Base-by-base conservation (phyloP, 2,888 invertebrate genomes). In the Entomobrya multifasciata region DNA sequence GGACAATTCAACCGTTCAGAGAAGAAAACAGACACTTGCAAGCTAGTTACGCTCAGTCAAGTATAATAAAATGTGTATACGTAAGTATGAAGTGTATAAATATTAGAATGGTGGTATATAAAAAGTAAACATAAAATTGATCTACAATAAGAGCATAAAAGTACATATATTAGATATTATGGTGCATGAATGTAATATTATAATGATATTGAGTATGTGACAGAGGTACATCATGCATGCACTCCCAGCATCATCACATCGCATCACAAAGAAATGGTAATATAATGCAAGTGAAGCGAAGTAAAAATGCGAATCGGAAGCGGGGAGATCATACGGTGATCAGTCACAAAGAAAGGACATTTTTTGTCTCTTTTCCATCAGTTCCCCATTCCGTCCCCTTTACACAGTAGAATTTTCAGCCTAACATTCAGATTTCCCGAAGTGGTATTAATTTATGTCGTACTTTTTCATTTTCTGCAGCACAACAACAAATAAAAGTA, bases 301-400 rank as follows among this genome's bases (percentile, higher is more conserved):
- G 81, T 74, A 78, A 74, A 87, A 90, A 90, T 90, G 90, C 84
- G 90, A 90, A 87, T 90, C 90, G 90, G 90, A 90, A 90, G 90
- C 84, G 86, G 88, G 84, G 85, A 89, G 84, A 89, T 90, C 89
- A 88, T 89, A 89, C 89, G 90, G 89, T 90, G 89, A 90, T 89
- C 88, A 87, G 88, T 83, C 74, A 83, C 85, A 87, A 87, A 89
- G 89, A 89, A 88, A 87, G 62, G 88, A 60, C 41, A 82, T 81
- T 85, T 77, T 57, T 79, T 81, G 62, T 76, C 85, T 81, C 74
- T 57, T 65, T 47, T 80, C 72, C 74, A 20, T 55, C 20, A 55
- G 11, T 17, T 57, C 41, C 49, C 57, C 74, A n/a, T 52, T 27
- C 27, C 1, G 17, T 67, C 67, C 36, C 36, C 36, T 36, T 8